Base-by-base conservation (phyloP, 2,797 vertebrate species). In the Parambassis ranga region DNA sequence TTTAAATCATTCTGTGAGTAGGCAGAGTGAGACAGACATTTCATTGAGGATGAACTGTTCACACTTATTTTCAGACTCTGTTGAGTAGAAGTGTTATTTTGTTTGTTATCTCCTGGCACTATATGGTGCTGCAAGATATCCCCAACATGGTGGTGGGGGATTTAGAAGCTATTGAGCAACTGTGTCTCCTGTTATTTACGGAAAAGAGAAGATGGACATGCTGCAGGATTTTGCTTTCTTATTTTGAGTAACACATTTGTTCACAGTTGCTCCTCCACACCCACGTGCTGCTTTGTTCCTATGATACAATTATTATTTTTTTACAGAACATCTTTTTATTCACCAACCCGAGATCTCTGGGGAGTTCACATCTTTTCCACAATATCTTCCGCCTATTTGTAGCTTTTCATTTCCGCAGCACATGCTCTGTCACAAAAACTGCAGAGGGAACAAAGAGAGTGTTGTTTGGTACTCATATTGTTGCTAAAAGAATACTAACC, bases 201-300 rank as follows among this genome's bases (percentile, higher is more conserved):
- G 70, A 67, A 71, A 59, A 47, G 36, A 53, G 37, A 48, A 48
- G 55, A 69, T 35, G 39, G 69, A 39, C 31, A 18, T 30, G 32
- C 38, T 46, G 50, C 44, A 33, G 18, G 62, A 49, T 75, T 46
- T n/a, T 28, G 64, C 39, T 56, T 56, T 75, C 41, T 77, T 80
- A 62, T 83, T 86, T 79, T 70, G 59, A 83, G 78, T 75, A 82
- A 76, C 83, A 78, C 75, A 37, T 86, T 88, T 75, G 30, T 73
- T 84, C 74, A 68, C 83, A 71, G 71, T 82, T 81, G 55, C 65
- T 79, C 28, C 39, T 69, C 24, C 16, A 38, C 77, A 71, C 77
- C 78, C 62, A 73, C 66, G 42, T 57, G 27, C 22, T 15, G 31
- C 68, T 82, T 81, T 71, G 69, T 82, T 73, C 32, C 20, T 60